Evolutionary conservation across 2,113 vertebrate genomes (phyloP).

Genomic region (Aegithalos caudatus): DNA sequence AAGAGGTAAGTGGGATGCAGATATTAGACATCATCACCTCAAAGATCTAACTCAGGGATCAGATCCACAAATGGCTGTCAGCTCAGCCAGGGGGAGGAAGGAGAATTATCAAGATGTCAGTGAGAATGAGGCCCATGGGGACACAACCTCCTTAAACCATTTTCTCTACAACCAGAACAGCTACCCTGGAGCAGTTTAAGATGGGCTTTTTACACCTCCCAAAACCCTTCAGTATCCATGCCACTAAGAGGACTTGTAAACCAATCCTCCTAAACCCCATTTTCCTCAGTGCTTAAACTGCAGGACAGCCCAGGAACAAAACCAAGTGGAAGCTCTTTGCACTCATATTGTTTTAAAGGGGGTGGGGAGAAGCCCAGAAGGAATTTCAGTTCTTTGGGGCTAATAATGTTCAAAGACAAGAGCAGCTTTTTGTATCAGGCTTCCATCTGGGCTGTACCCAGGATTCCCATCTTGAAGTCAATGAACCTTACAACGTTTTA

Average conservation of each 20-base stretch:
- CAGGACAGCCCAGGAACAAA: neutral
- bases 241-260: neutral
- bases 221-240: neutral
- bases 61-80: neutral
- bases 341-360: neutral
- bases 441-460: constrained; percentile 19
- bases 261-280: neutral
- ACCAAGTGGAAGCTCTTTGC: neutral
- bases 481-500: constrained; percentile 9
- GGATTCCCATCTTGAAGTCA: constrained; percentile 17
- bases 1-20: neutral
- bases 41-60: neutral
- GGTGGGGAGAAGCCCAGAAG: neutral
- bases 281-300: neutral
- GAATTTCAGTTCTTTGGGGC: constrained; percentile 10
- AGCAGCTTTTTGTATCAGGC: neutral
- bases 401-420: constrained; percentile 40
- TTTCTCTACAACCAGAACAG: neutral
- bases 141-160: neutral
- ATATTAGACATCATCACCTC: neutral
- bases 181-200: neutral
- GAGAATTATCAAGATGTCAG: neutral
- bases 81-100: neutral
- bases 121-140: neutral
- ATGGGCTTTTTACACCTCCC: neutral